phyloP scores from a whole-genome alignment of 2,113 vertebrate genomes.

The Catharus fuscescens region DNA sequence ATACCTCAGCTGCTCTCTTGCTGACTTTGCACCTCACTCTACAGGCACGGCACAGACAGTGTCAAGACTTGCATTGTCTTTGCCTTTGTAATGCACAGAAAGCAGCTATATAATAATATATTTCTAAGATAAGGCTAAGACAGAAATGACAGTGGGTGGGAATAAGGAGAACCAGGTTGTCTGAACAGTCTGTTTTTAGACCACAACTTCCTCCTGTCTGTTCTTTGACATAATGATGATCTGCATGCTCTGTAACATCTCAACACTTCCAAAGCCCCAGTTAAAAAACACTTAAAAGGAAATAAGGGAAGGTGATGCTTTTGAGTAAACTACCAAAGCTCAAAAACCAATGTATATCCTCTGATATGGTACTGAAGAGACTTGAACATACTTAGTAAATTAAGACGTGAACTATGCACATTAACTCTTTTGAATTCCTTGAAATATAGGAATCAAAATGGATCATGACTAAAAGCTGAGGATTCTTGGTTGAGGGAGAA shows the following conservation, averaged over 20 bases:
- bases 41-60: neutral
- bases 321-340: neutral
- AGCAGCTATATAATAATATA: neutral
- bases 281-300: neutral
- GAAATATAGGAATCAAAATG: neutral
- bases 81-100: neutral
- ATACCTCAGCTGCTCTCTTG: neutral
- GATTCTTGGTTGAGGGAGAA: neutral
- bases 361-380: neutral
- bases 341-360: neutral
- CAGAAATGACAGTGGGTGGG: neutral
- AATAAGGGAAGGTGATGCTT: neutral
- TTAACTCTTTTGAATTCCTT: neutral
- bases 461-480: neutral
- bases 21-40: neutral
- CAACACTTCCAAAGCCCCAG: neutral
- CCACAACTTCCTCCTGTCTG: neutral
- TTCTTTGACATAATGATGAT: neutral
- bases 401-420: neutral
- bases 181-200: neutral
- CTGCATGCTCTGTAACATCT: neutral
- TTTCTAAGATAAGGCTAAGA: neutral
- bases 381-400: neutral
- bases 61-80: neutral
- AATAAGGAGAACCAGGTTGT: neutral